Percentiles rank a stretch among this genome's conserved stretches.
These are phyloP conservation scores for Esox lucius DNA, from an alignment of 2,797 vertebrate genomes.

Conservation along the genomic window DNA sequence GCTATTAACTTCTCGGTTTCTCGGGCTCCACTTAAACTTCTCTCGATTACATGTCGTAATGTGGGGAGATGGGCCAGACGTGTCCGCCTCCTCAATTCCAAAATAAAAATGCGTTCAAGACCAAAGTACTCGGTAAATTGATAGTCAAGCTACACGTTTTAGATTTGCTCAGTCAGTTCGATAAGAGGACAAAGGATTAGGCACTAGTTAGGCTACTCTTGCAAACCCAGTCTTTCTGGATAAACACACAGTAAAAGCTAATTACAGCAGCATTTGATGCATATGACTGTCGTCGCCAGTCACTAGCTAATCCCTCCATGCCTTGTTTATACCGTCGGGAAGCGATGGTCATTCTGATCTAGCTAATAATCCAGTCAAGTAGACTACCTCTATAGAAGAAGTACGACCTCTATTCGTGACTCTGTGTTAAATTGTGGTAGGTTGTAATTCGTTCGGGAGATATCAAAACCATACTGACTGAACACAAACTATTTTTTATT, in stretches of 20 bases:
- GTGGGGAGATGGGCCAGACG: conserved; percentile 60
- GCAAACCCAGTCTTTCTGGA: conserved; percentile 68
- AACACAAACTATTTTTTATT: neutral
- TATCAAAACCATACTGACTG: neutral
- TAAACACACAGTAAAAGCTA: conserved; percentile 68
- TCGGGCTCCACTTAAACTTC: conserved; percentile 76
- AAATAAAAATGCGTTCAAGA: conserved; percentile 36
- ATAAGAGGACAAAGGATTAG: conserved; percentile 52
- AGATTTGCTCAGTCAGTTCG: conserved; percentile 34
- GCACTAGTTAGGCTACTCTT: conserved; percentile 52
- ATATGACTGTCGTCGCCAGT: conserved; percentile 41
- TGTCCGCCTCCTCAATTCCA: conserved; percentile 36
- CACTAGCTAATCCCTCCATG: conserved; percentile 60
- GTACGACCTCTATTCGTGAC: neutral
- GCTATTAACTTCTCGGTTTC: conserved; percentile 78
- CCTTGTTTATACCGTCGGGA: conserved; percentile 51
- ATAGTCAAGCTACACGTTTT: conserved; percentile 9
- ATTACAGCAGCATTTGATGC: conserved; percentile 71
- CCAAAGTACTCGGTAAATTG: conserved; percentile 23
- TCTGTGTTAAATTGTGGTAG: neutral
- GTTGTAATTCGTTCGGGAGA: conserved; percentile 13
- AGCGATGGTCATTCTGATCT: conserved; percentile 11
- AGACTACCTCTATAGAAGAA: neutral
- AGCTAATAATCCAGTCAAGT: neutral
- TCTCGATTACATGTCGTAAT: conserved; percentile 76